Evolutionary conservation across 2,113 vertebrate species (phyloP), one percentile per base, ranked within the genome.

Genomic region (Seriola quinqueradiata): DNA sequence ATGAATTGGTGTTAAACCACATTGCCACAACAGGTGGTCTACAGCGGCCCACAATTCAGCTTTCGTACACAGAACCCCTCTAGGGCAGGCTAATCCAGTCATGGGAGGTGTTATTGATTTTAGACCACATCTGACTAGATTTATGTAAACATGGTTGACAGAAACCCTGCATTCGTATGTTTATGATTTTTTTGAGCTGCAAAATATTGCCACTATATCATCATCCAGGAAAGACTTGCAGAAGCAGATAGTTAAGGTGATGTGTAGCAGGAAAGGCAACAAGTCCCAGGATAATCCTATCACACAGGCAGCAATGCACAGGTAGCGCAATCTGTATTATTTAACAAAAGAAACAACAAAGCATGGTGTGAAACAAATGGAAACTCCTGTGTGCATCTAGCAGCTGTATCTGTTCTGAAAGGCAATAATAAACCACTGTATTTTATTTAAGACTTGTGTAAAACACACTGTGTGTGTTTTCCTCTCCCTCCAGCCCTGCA

Each of bases 401-500:
- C 17, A 52, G 54, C 25, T 48, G 36, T 8, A 61, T 73, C 21
- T 16, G 8, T 25, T 21, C 40, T 42, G 17, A 42, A 57, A 55
- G 55, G 40, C 23, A 48, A 1, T 34, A 19, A 75, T 11, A 50
- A 36, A 36, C 34, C 6, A 21, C 13, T 48, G 12, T 57, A 4
- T 48, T 63, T 23, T 25, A 28, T 12, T 36, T 7, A 14, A 64
- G 60, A 42, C 25, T 28, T 28, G 25, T 28, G 25, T 28, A 28
- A 28, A 2, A 28, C 28, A 28, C 28, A 28, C 28, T 28, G 28
- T 28, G 28, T 86, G 34, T 34, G 12, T 23, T 79, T 54, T 70
- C 86, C 73, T 93, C 73, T 66, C 71, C 46, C 10, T 90, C 4
- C 76, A 99, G 98, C 93, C 98, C 98, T n/a, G 96, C 98, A 28